Evolutionary conservation across 1,140 invertebrate genomes (phyloP), one percentile per base, ranked within the genome.

Genomic region (Chionoecetes opilio): DNA sequence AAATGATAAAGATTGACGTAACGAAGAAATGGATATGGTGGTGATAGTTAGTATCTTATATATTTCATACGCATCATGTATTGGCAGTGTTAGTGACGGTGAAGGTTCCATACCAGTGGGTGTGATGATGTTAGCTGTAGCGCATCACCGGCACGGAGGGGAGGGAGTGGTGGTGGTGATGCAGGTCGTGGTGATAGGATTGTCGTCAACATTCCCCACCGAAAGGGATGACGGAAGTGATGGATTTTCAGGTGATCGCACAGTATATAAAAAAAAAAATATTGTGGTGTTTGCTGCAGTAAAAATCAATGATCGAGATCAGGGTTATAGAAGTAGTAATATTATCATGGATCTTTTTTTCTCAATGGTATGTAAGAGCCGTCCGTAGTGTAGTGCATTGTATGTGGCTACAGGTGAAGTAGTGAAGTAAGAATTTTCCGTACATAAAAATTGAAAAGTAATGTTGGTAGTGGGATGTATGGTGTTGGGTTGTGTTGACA

Each of bases 401-500:
- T n/a, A 26, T 14, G 63, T 17, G 26, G 21, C 1, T n/a, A 26
- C 21, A n/a, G 26, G 63, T 75, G 21, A 26, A n/a, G 21, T 53
- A 53, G 46, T 53, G 46, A 5, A 26, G 5, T 17, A n/a, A n/a
- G n/a, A n/a, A n/a, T n/a, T n/a, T n/a, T n/a, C n/a, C n/a, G 21
- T 6, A 5, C 8, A 21, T 75, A 3, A 75, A 17, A 75, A n/a
- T n/a, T n/a, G n/a, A n/a, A 75, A 75, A 75, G 63, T 21, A n/a
- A 75, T 75, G 63, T 53, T 53, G 46, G 63, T 75, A n/a, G 63
- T 75, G 63, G 21, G 63, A 75, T 75, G 21, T 75, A 75, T 75
- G 63, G 21, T 26, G 63, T 21, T 21, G 63, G 21, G 63, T 75
- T 26, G 63, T 75, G 21, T 75, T 17, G 63, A 75, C 63, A 75